phyloP scores from a whole-genome alignment of 2,888 invertebrate species.

The Standfussiana lucernea region DNA sequence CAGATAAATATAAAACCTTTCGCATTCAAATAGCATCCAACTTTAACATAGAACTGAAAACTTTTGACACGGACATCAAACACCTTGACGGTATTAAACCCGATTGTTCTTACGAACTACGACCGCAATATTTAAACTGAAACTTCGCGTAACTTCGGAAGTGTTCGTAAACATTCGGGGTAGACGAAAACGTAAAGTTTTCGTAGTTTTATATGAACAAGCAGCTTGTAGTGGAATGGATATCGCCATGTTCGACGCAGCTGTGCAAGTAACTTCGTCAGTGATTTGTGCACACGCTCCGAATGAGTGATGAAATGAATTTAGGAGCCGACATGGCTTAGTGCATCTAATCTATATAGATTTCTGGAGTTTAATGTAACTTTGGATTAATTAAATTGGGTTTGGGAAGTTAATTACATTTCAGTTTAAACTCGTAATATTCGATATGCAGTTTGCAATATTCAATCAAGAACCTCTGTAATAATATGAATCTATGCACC shows the following conservation, averaged over 20 bases:
- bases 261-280: conserved; percentile 71
- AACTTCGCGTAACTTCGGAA: conserved; percentile 33
- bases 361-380: conserved; percentile 20
- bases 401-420: conserved; percentile 15
- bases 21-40: conserved; percentile 27
- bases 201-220: conserved; percentile 51
- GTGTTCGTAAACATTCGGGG: conserved; percentile 36
- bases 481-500: too few species aligned
- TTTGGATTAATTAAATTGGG: conserved; percentile 19
- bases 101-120: conserved; percentile 39
- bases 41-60: conserved; percentile 33
- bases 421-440: neutral
- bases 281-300: conserved; percentile 68
- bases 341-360: conserved; percentile 49
- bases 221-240: conserved; percentile 60
- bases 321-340: conserved; percentile 43
- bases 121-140: conserved; percentile 44
- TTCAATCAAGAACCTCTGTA: neutral
- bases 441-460: neutral
- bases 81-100: conserved; percentile 41
- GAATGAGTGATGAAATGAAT: conserved; percentile 62
- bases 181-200: conserved; percentile 37
- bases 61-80: conserved; percentile 49
- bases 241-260: conserved; percentile 72
- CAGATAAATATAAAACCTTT: conserved; percentile 34